Evolutionary conservation across 53 echinoderm and acorn worm species (phyloP).

Genomic region (Stichopus horrens): DNA sequence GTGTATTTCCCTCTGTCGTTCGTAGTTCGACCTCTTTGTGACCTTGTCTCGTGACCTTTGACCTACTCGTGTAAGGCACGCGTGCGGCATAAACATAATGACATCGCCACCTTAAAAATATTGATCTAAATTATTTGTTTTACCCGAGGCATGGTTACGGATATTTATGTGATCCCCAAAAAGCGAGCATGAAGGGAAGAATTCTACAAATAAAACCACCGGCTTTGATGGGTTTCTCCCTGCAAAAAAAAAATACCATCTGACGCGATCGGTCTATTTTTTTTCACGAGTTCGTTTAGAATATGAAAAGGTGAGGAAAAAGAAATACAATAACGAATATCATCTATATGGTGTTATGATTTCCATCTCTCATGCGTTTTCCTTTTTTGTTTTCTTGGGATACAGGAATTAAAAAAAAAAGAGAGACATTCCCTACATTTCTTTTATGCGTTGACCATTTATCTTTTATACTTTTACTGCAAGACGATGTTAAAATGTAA

Average conservation of each 20-base stretch:
- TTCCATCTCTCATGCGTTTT: not conserved
- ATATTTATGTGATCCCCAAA: constrained; percentile 21
- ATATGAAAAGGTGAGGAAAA: not conserved
- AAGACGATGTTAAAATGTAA: constrained; percentile 20
- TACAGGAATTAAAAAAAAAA: no score
- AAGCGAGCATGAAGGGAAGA: not conserved
- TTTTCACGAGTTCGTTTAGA: not conserved
- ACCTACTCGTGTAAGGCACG: constrained; percentile 45
- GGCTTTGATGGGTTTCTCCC: constrained; percentile 3
- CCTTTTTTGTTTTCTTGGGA: no score
- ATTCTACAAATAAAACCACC: not conserved
- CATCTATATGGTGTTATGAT: not conserved
- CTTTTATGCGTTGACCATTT: not conserved
- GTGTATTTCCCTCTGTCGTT: not conserved
- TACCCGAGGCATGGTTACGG: constrained; percentile 24
- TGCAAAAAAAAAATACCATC: not conserved
- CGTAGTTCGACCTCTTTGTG: constrained; percentile 30
- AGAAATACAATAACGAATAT: not conserved
- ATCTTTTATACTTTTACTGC: constrained; percentile 7
- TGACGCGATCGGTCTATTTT: not conserved
- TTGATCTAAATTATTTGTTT: constrained; percentile 44
- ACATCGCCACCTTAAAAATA: constrained; percentile 41
- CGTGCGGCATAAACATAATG: constrained; percentile 42
- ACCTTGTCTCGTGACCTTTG: constrained; percentile 42
- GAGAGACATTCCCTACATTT: not conserved